Conservation (phyloP, 2,797 vertebrate species). For the Tachyglossus aculeatus region DNA sequence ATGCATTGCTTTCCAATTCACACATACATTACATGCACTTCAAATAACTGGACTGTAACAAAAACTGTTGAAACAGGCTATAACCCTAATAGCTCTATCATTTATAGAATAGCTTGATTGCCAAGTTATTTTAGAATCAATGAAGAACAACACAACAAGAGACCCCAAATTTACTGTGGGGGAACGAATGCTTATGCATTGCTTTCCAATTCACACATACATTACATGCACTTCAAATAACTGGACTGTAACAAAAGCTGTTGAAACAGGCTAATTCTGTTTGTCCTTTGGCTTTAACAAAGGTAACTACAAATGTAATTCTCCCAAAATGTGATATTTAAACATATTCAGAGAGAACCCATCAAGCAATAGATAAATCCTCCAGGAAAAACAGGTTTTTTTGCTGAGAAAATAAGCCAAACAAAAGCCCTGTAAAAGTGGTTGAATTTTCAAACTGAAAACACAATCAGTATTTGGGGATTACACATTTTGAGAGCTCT, state of each 20-base stretch:
- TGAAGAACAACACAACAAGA: no score
- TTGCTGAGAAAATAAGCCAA: conserved; percentile 28
- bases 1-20: not conserved
- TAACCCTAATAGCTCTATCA: no score
- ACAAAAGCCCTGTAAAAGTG: conserved; percentile 4
- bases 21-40: not conserved
- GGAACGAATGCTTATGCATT: not conserved
- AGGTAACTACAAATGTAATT: conserved; percentile 22
- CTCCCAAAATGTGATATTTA: conserved; percentile 37
- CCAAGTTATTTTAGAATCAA: no score
- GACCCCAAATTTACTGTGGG: no score
- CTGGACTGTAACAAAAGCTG: not conserved
- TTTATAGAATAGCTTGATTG: no score
- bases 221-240: not conserved
- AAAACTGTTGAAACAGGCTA: not conserved
- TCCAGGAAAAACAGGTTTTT: not conserved
- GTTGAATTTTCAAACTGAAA: conserved; percentile 1
- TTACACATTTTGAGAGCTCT: conserved; percentile 14
- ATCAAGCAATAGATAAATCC: conserved; percentile 12
- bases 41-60: not conserved
- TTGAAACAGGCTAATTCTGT: not conserved
- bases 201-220: not conserved
- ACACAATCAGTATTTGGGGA: not conserved
- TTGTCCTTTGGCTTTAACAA: conserved; percentile 44
- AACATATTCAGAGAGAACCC: conserved; percentile 29